Conservation (phyloP, 2,113 vertebrate species). For the Jaculus jaculus region DNA sequence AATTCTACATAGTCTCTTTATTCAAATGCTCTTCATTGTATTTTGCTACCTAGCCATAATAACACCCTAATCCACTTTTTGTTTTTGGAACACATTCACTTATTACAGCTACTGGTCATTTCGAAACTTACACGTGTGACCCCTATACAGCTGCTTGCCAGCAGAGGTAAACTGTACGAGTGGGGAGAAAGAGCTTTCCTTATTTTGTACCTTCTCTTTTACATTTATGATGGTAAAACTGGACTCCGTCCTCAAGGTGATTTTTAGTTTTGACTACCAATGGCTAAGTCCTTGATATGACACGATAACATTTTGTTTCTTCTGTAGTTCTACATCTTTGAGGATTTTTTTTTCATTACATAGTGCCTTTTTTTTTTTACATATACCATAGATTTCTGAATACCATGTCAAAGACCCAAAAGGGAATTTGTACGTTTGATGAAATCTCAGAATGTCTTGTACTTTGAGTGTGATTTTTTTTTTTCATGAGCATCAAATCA, state of each 20-base stretch:
- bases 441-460: not conserved
- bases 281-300: not conserved
- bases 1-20: not conserved
- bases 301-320: not conserved
- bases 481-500: conserved; percentile 14
- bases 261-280: not conserved
- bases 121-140: not conserved
- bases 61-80: not conserved
- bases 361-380: not conserved
- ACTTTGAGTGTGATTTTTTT: not conserved
- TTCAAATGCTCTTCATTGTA: not conserved
- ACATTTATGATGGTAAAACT: not conserved
- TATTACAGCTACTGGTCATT: not conserved
- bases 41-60: not conserved
- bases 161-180: not conserved
- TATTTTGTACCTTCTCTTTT: not conserved
- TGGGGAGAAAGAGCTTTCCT: not conserved
- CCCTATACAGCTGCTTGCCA: not conserved
- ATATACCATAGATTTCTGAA: not conserved
- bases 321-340: not conserved
- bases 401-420: not conserved
- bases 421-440: not conserved
- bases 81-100: not conserved
- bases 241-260: not conserved
- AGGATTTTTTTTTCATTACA: not conserved